Conservation (phyloP, 2,113 vertebrate species). For the Bambusicola thoracicus region DNA sequence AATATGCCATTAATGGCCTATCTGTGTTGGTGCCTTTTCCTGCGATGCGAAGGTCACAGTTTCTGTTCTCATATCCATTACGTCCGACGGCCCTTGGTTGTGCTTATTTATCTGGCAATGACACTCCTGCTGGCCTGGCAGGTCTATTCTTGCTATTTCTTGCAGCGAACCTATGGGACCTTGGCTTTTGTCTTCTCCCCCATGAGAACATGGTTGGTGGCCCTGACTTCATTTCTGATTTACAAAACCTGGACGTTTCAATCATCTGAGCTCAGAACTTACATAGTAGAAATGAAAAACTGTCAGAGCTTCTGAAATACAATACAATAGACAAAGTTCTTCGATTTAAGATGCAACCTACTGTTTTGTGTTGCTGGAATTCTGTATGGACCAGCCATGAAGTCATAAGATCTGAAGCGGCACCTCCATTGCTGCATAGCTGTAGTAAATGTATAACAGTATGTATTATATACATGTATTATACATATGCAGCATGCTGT, state of each 20-base stretch:
- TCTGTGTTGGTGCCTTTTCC: conserved; percentile 91
- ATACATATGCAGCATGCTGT: background rate
- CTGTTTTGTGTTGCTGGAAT: background rate
- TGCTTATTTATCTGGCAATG: conserved; percentile 83
- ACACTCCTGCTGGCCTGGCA: conserved; percentile 90
- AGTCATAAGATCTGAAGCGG: background rate
- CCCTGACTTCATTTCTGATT: conserved; percentile 80
- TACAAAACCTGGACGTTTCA: conserved; percentile 85
- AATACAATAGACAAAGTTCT: background rate
- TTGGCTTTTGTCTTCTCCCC: conserved; percentile 91
- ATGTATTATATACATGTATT: background rate
- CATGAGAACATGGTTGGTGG: conserved; percentile 87
- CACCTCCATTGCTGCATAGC: background rate
- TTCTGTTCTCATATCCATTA: conserved; percentile 86
- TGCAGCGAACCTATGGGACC: conserved; percentile 88
- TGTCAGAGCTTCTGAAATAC: conserved; percentile 78
- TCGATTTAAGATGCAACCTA: background rate
- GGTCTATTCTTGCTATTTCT: conserved; percentile 88
- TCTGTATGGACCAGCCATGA: background rate
- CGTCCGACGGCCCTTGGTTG: conserved; percentile 51
- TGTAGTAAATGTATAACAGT: background rate
- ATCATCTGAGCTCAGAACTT: conserved; percentile 71
- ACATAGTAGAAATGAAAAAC: conserved; percentile 80
- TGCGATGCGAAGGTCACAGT: conserved; percentile 85
- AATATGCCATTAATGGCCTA: conserved; percentile 92